A percentile compares a stretch with the other conserved stretches of the same genome.
Evolutionary conservation across 64 coral and sea anemone genomes (phyloP).

Genomic region (Montipora capricornis): DNA sequence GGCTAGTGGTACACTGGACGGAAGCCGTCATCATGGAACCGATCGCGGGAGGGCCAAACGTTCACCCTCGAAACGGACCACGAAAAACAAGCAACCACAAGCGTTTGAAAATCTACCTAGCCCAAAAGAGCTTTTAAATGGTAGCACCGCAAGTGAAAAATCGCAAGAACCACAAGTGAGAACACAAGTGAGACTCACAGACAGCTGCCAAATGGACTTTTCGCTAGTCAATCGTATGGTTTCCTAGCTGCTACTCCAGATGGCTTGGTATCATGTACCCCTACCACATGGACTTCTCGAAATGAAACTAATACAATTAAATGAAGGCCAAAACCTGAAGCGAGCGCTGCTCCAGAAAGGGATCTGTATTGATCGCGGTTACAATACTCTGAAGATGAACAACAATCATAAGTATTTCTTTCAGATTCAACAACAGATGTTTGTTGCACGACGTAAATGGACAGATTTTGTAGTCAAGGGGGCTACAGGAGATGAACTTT

Average conservation of each 20-base stretch:
- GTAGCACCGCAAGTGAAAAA: no score
- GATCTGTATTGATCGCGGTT: neutral
- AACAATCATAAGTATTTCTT: no score
- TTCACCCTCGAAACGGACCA: no score
- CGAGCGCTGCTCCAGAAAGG: neutral
- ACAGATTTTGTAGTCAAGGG: constrained; percentile 78
- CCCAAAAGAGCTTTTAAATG: no score
- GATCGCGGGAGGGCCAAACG: no score
- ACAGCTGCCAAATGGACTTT: neutral
- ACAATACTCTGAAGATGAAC: constrained; percentile 11
- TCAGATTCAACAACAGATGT: constrained; percentile 43
- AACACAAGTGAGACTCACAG: no score
- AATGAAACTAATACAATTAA: constrained; percentile 24
- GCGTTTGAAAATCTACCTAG: no score
- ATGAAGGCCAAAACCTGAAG: neutral
- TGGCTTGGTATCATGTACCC: neutral
- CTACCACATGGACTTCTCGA: constrained; percentile 1
- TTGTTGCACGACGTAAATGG: constrained; percentile 55
- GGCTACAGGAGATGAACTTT: neutral
- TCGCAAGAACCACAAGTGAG: no score
- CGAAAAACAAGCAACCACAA: no score
- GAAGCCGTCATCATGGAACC: no score
- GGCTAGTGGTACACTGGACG: no score
- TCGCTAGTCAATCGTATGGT: constrained; percentile 10
- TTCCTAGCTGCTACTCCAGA: constrained; percentile 6